Base-by-base conservation (phyloP, 2,888 invertebrate species). In the Xestia sexstrigata region DNA sequence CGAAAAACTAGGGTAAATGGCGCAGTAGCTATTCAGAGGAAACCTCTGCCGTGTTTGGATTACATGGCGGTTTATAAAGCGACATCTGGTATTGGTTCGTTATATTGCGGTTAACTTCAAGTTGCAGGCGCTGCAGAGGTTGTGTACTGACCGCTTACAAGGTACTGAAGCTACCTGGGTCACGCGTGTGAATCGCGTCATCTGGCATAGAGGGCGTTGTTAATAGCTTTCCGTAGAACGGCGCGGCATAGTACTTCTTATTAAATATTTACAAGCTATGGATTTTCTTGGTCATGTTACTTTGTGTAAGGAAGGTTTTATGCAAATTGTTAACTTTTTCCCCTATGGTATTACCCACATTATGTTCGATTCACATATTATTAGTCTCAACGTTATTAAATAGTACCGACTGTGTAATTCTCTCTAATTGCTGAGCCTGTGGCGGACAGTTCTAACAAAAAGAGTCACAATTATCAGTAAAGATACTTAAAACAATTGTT, bases 191-290 rank as follows among this genome's bases (percentile, higher is more conserved):
- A 62, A 58, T 62, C 17, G 20, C 30, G 35, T 3, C 60, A 66
- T 20, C n/a, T 70, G 47, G 15, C 23, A 83, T 9, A 79, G 79
- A 72, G 71, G 82, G 71, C 74, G 69, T 15, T 82, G 26, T 52
- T 55, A 39, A 4, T 39, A 58, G 20, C 11, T 35, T 42, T 8
- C 39, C 15, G 26, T 20, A n/a, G 26, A 30, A 76, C 35, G 3
- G 35, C 23, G 67, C 35, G 3, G 35, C 23, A 15, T 30, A 49
- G 4, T 35, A 63, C 26, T 55, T 17, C 8, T 65, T 23, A 76
- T 47, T 7, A 39, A 76, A 47, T 76, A 76, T 67, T 76, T 30
- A 67, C 7, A n/a, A 47, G 11, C 7, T 17, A 42, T 70, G 26
- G n/a, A 11, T 45, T 45, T 78, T 17, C 42, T 62, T 62, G 20